A percentile compares a stretch with the other conserved stretches of the same genome.
Evolutionary conservation across 2,797 vertebrate genomes (phyloP).

Genomic region (Acomys russatus): DNA sequence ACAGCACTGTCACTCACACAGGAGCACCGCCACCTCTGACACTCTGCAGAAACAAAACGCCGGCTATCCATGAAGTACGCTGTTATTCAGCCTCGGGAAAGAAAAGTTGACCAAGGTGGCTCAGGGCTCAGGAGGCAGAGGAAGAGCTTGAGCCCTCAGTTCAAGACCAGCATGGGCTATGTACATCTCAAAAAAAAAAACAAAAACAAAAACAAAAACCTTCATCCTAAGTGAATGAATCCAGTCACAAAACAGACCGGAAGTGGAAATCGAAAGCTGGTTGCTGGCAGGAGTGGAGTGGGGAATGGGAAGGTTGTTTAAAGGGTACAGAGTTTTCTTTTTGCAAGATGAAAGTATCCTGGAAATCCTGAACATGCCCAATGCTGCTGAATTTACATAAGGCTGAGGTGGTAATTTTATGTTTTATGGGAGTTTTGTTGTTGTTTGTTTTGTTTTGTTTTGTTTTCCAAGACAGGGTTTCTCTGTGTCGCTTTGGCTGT

Average conservation of each 20-base stretch:
- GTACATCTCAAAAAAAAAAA: background rate
- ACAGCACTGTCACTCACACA: background rate
- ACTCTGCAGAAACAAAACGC: background rate
- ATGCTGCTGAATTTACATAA: background rate
- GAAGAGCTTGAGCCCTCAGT: background rate
- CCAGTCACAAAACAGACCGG: background rate
- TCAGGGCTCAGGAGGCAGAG: background rate
- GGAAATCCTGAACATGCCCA: background rate
- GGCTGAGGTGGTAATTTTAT: background rate
- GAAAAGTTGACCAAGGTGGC: background rate
- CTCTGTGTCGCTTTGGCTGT: background rate
- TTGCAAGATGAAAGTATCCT: background rate
- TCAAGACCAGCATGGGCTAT: background rate
- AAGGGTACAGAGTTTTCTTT: constrained; percentile 14
- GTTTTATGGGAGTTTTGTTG: background rate
- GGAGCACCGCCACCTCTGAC: background rate
- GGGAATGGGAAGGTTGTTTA: background rate
- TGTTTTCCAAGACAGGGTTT: no score
- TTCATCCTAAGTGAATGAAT: background rate
- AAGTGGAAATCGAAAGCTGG: background rate
- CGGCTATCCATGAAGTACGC: background rate
- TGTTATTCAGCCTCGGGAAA: background rate
- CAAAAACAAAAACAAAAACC: background rate
- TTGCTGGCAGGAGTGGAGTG: background rate
- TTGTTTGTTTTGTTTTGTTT: no score